Base-by-base conservation (phyloP, 2,888 invertebrate species). In the Drosophila lutescens region DNA sequence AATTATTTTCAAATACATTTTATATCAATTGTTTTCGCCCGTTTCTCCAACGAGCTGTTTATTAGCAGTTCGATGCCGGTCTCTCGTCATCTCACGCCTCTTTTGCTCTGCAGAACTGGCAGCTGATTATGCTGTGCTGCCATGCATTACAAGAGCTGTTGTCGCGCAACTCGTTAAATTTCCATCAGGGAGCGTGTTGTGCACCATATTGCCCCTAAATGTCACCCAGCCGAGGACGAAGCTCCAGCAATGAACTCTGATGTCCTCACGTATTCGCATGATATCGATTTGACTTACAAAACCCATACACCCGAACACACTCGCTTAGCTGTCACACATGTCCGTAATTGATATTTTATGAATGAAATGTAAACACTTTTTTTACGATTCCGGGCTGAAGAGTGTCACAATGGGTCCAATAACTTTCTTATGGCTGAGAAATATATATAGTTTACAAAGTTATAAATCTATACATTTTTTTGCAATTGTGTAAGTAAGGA, bases 341-440 rank as follows among this genome's bases (percentile, higher is more conserved):
- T 73, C 74, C 74, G 85, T 88, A 87, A 87, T 88, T 88, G 88
- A 83, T 84, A 85, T 88, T 88, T 88, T 83, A 88, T 88, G 88
- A 84, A 86, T 86, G 86, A 79, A 86, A 86, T 85, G 87, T 87
- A 83, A 87, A 87, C 80, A 87, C 80, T 85, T 87, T 86, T 80
- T 80, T 85, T 77, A 86, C 84, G 65, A 66, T 65, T 40, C 47
- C 53, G 12, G 13, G 26, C 46, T 23, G 13, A 20, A 40, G 54
- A 41, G 40, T 23, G 40, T 2, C 9, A 36, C 54, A 32, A 23
- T 30, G 59, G 73, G 20, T 44, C 20, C n/a, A 17, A 23, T 26
- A 8, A 8, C 23, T 47, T 20, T 13, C 5, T 7, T 13, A 32
- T 32, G 15, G 7, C 1, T 4, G 10, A n/a, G 8, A 41, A 9